Conservation (phyloP, 2,888 invertebrate genomes). For the Cremastobaeus sp. region DNA sequence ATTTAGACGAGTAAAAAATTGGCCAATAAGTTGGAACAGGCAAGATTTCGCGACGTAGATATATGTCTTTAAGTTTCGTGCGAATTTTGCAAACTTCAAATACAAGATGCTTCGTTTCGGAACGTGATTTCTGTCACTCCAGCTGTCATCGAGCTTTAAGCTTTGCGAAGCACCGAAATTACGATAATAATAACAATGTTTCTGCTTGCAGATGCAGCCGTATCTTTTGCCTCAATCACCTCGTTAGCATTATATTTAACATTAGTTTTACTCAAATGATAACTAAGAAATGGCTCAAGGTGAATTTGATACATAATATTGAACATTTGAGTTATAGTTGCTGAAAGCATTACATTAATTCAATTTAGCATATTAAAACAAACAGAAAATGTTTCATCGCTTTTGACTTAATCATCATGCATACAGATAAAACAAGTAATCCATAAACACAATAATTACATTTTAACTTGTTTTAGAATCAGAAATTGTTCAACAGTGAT, state of each 20-base stretch:
- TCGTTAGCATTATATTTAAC: conserved; percentile 43
- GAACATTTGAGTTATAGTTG: conserved; percentile 21
- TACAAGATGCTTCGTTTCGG: conserved; percentile 54
- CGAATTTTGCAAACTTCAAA: conserved; percentile 58
- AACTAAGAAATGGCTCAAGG: conserved; percentile 15
- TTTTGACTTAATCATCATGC: too few relatives aligned
- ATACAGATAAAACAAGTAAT: too few relatives aligned
- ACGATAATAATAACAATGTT: conserved; percentile 52
- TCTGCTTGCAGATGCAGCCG: conserved; percentile 25
- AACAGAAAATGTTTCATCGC: too few relatives aligned
- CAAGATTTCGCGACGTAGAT: conserved; percentile 54
- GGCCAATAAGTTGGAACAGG: conserved; percentile 23
- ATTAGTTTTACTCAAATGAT: conserved; percentile 26
- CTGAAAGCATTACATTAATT: too few relatives aligned
- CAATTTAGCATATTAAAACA: too few relatives aligned
- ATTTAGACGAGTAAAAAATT: conserved; percentile 24
- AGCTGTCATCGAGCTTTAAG: conserved; percentile 51
- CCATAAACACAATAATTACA: too few relatives aligned
- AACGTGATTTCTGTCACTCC: conserved; percentile 59
- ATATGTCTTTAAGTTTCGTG: conserved; percentile 58
- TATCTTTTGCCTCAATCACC: conserved; percentile 40
- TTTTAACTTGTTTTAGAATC: too few relatives aligned
- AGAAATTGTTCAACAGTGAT: conserved; percentile 64
- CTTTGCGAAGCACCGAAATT: conserved; percentile 48
- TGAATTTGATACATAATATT: conserved; percentile 9